Evolutionary conservation across 2,888 invertebrate species (phyloP).

Genomic region (Euphydryas editha): DNA sequence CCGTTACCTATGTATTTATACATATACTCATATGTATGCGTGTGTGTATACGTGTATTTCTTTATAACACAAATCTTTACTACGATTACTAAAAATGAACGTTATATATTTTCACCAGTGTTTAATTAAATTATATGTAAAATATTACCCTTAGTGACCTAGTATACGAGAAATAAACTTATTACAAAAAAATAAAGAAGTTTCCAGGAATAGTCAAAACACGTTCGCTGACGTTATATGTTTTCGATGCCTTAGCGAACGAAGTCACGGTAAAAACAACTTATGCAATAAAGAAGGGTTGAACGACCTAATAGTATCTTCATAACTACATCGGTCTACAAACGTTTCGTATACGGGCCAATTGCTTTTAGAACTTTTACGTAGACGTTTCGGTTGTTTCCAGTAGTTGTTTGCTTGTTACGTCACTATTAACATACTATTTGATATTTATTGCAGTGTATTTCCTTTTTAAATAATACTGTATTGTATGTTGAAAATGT

Average conservation of each 20-base stretch:
- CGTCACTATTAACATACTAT: not conserved
- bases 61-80: no score
- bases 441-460: not conserved
- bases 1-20: no score
- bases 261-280: not conserved
- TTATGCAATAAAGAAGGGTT: not conserved
- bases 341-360: not conserved
- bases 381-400: slow-evolving; percentile 4
- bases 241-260: not conserved
- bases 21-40: no score
- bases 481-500: no score
- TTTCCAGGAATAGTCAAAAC: no score
- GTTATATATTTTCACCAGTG: no score
- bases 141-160: no score
- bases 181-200: no score
- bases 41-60: no score
- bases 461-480: not conserved
- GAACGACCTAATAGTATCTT: slow-evolving; percentile 4
- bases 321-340: slow-evolving; percentile 1
- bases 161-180: no score
- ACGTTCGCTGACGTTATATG: not conserved
- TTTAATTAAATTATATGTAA: no score
- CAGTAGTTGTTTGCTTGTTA: not conserved
- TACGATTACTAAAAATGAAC: no score
- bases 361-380: slow-evolving; percentile 10